Conservation (phyloP, 1,140 invertebrate species). For the Pemphigus obesinymphae region DNA sequence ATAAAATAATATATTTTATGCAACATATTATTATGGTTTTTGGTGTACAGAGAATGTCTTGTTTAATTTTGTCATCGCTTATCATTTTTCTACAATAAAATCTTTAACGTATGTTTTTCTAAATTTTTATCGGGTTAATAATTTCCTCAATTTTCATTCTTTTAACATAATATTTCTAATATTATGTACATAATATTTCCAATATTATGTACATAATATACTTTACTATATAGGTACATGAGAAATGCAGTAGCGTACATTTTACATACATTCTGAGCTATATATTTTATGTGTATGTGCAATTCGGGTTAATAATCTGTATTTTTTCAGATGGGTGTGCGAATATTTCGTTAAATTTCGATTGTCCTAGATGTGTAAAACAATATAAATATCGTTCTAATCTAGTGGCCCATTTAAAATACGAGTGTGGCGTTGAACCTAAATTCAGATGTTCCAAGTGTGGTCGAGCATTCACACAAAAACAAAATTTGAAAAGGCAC, state of each 20-base stretch:
- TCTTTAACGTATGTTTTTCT: background rate
- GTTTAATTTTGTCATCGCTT: background rate
- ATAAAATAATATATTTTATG: too few relatives aligned
- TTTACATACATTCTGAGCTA: background rate
- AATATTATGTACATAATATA: background rate
- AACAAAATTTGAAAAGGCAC: conserved; percentile 18
- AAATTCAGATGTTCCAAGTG: conserved; percentile 1
- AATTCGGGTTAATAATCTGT: background rate
- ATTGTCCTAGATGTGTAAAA: conserved; percentile 50
- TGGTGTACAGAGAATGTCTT: too few relatives aligned
- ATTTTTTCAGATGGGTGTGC: background rate
- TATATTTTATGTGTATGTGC: background rate
- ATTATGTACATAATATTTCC: background rate
- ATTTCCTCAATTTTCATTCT: too few relatives aligned
- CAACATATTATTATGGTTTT: too few relatives aligned
- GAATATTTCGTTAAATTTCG: background rate
- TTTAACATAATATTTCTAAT: background rate
- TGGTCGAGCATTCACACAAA: conserved; percentile 10
- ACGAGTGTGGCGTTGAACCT: conserved; percentile 56
- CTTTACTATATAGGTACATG: background rate
- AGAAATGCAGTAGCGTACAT: background rate
- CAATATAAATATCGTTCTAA: conserved; percentile 51
- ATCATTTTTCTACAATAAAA: background rate
- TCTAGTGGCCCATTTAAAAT: conserved; percentile 49
- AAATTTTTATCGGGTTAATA: too few relatives aligned